Percentiles rank a stretch among this genome's conserved stretches.
These are phyloP conservation scores for Epinephelus awoara DNA, from an alignment of 2,797 vertebrate genomes.

Conservation along the genomic window DNA sequence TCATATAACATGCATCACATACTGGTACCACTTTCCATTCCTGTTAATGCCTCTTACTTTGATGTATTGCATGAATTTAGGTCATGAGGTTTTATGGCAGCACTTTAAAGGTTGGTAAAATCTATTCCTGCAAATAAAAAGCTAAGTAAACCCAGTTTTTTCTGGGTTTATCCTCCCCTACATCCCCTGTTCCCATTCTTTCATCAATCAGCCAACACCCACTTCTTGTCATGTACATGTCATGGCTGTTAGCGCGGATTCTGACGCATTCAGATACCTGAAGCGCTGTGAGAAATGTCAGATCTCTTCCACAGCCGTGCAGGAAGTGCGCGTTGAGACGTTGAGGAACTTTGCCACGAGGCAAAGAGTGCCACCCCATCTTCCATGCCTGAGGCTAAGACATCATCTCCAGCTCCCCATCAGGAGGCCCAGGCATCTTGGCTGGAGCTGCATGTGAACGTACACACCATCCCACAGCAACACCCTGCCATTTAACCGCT, in stretches of 20 bases:
- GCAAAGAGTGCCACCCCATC: slow-evolving; percentile 47
- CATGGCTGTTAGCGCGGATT: slow-evolving; percentile 54
- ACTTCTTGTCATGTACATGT: slow-evolving; percentile 73
- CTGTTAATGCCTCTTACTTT: slow-evolving; percentile 62
- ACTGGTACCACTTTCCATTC: slow-evolving; percentile 49
- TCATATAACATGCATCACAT: slow-evolving; percentile 55
- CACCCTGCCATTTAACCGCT: slow-evolving; percentile 49
- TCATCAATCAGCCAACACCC: slow-evolving; percentile 75
- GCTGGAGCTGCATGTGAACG: slow-evolving; percentile 32
- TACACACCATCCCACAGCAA: slow-evolving; percentile 25
- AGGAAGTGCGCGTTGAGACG: slow-evolving; percentile 37
- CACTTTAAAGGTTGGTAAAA: slow-evolving; percentile 71
- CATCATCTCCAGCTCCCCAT: slow-evolving; percentile 48
- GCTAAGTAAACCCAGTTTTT: slow-evolving; percentile 62
- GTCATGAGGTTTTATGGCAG: slow-evolving; percentile 69
- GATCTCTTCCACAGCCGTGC: slow-evolving; percentile 41
- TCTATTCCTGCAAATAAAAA: slow-evolving; percentile 62
- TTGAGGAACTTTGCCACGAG: slow-evolving; percentile 60
- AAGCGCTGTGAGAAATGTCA: slow-evolving; percentile 67
- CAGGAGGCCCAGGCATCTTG: slow-evolving; percentile 45
- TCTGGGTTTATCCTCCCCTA: slow-evolving; percentile 62
- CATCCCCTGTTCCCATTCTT: slow-evolving; percentile 70
- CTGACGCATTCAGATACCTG: slow-evolving; percentile 67
- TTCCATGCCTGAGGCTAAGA: slow-evolving; percentile 59
- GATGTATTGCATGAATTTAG: slow-evolving; percentile 72